Conservation (phyloP, 2,888 invertebrate species). For the Protophormia terraenovae region DNA sequence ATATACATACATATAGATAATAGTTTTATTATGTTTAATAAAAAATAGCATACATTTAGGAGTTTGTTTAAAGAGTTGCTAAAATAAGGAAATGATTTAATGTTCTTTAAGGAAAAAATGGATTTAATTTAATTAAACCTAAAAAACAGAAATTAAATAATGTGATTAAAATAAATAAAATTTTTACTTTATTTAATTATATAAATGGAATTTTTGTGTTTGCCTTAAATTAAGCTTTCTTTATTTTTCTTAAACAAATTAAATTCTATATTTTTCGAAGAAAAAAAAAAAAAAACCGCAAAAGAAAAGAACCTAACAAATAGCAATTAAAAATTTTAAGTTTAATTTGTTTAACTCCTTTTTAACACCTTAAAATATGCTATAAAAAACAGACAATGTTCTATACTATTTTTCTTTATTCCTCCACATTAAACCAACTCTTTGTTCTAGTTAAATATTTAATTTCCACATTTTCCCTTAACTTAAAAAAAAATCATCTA, state of each 20-base stretch:
- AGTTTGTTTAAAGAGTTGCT: neutral
- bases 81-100: neutral
- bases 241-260: neutral
- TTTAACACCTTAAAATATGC: constrained; percentile 1
- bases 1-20: neutral
- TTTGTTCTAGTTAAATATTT: too few relatives aligned
- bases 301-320: neutral
- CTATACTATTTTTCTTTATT: too few relatives aligned
- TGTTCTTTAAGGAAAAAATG: neutral
- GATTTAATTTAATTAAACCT: neutral
- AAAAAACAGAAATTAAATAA: too few relatives aligned
- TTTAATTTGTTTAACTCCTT: neutral
- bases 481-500: too few relatives aligned
- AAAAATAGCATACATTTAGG: neutral
- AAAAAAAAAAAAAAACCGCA: neutral
- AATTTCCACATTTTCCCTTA: too few relatives aligned
- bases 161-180: too few relatives aligned
- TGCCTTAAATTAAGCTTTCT: neutral
- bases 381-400: neutral
- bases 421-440: too few relatives aligned
- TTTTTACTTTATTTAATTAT: neutral
- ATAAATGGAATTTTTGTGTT: neutral
- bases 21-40: constrained; percentile 23
- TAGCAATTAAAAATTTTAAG: constrained; percentile 8
- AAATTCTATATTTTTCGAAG: neutral